Evolutionary conservation across 2,888 invertebrate genomes (phyloP).

Genomic region (Venustoraphidia nigricollis): DNA sequence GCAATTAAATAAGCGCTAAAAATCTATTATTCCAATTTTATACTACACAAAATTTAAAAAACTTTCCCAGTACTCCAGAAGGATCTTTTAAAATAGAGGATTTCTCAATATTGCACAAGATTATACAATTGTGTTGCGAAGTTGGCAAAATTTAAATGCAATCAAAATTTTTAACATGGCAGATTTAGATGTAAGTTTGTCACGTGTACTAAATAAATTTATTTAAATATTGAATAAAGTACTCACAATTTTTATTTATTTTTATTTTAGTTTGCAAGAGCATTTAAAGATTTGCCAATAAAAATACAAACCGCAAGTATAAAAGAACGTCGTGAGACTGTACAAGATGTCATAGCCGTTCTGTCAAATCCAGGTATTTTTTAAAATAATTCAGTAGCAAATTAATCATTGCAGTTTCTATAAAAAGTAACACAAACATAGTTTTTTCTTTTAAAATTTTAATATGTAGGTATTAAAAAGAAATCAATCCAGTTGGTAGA

Average conservation of each 20-base stretch:
- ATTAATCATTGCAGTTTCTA: no score
- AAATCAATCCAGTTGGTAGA: neutral
- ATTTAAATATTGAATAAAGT: conserved; percentile 12
- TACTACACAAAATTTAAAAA: no score
- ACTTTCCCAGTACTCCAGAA: no score
- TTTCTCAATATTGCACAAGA: no score
- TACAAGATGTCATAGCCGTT: conserved; percentile 51
- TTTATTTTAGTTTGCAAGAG: conserved; percentile 42
- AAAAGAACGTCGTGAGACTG: conserved; percentile 49
- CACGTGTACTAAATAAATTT: conserved; percentile 26
- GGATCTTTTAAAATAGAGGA: no score
- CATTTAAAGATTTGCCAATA: conserved; percentile 56
- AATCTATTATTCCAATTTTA: no score
- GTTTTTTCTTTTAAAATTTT: no score
- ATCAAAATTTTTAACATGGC: conserved; percentile 35
- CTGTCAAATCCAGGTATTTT: conserved; percentile 56
- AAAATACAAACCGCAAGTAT: conserved; percentile 58
- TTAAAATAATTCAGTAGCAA: neutral
- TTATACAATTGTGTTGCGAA: no score
- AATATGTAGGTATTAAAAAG: no score
- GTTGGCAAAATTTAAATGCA: no score
- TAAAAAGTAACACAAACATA: no score
- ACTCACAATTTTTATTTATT: conserved; percentile 6
- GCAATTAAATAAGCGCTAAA: no score
- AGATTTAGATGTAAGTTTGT: conserved; percentile 47